Evolutionary conservation across 2,888 invertebrate genomes (phyloP).

Genomic region (Sipha maydis): DNA sequence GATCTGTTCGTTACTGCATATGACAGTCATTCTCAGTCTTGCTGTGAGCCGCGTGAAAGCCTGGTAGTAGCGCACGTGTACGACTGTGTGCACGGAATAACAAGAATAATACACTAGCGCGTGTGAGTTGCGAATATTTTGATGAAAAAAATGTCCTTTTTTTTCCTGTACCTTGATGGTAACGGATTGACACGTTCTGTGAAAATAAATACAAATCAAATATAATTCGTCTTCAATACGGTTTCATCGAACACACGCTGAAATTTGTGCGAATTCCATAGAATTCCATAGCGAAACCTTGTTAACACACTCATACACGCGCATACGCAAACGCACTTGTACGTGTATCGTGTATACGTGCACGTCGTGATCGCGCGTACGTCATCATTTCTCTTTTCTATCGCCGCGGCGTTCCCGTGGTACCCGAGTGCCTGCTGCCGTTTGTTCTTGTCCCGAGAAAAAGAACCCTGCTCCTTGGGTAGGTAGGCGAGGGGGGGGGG

Average conservation of each 20-base stretch:
- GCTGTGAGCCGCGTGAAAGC: no score
- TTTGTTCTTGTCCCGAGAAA: neutral
- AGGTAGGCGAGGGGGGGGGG: constrained; percentile 20
- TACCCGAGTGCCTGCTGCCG: neutral
- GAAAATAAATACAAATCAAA: constrained; percentile 41
- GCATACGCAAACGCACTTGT: neutral
- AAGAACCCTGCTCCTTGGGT: neutral
- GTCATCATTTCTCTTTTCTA: neutral
- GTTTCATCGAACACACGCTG: neutral
- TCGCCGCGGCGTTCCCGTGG: neutral
- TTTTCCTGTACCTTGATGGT: neutral
- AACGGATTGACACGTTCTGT: constrained; percentile 27
- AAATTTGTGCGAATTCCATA: neutral
- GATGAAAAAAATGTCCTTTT: neutral
- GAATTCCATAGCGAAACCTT: neutral
- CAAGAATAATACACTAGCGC: neutral
- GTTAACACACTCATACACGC: neutral
- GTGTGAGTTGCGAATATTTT: neutral
- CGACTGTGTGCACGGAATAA: neutral
- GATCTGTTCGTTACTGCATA: no score
- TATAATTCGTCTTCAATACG: constrained; percentile 1
- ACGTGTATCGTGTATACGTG: neutral
- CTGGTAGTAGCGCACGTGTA: neutral
- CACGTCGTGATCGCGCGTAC: neutral
- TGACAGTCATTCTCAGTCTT: no score